Conservation (phyloP, 2,888 invertebrate genomes). For the Diarsia mendica region DNA sequence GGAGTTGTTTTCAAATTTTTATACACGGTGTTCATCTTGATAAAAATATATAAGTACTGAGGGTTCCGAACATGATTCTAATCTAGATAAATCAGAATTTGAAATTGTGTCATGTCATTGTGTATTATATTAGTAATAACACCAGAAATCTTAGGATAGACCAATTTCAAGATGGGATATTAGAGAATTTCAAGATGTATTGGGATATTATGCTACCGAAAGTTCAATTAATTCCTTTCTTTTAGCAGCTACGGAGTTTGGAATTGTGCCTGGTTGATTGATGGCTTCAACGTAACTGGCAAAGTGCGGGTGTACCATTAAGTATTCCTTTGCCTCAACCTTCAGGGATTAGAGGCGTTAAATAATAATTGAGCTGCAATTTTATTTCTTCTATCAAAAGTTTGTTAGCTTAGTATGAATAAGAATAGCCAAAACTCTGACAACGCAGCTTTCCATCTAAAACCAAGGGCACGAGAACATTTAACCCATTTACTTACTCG, state of each 20-base stretch:
- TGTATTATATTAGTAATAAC: too few species aligned
- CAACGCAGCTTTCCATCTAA: background rate
- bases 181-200: too few species aligned
- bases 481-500: constrained; percentile 24
- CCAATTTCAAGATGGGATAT: too few species aligned
- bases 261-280: too few species aligned
- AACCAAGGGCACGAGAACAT: background rate
- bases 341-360: too few species aligned
- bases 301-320: background rate
- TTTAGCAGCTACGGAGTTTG: too few species aligned
- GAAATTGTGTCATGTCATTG: background rate
- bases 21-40: background rate
- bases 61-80: background rate
- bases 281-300: too few species aligned
- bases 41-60: background rate
- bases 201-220: background rate
- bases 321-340: too few species aligned
- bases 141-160: too few species aligned
- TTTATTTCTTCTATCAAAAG: too few species aligned
- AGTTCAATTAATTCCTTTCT: too few species aligned
- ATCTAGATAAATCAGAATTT: background rate
- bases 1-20: background rate
- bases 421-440: background rate
- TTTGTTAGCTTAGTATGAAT: background rate
- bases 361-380: too few species aligned